These are phyloP conservation scores for Globicephala melas DNA, from an alignment of 2,113 vertebrate genomes.

Conservation along the genomic window DNA sequence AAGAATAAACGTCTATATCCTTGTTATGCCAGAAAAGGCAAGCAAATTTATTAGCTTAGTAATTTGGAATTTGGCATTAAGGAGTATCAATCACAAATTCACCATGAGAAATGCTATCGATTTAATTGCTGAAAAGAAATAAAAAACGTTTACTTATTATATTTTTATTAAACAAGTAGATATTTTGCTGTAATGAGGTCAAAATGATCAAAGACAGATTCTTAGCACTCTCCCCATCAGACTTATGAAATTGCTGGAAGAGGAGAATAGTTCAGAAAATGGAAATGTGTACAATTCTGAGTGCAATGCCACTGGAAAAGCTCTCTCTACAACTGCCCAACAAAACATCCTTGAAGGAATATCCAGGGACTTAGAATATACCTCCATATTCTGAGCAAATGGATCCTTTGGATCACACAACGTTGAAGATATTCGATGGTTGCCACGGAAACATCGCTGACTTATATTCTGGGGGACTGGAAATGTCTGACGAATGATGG, in stretches of 20 bases:
- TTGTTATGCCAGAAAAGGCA: neutral
- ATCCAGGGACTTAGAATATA: slow-evolving; percentile 66
- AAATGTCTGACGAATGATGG: slow-evolving; percentile 96
- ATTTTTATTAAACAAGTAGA: neutral
- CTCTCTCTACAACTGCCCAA: neutral
- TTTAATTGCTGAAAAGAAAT: neutral
- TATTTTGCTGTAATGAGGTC: neutral
- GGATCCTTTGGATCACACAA: slow-evolving; percentile 97
- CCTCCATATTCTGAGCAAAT: slow-evolving; percentile 95
- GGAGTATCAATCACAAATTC: neutral
- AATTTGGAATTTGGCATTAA: neutral
- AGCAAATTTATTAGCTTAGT: neutral
- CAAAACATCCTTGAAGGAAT: neutral
- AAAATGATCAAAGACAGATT: neutral
- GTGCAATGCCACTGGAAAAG: neutral
- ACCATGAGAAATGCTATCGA: neutral
- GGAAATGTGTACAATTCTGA: neutral
- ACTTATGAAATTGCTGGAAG: neutral
- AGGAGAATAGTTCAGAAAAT: neutral
- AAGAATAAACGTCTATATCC: neutral
- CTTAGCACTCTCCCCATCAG: neutral
- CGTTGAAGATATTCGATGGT: slow-evolving; percentile 97
- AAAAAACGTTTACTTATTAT: neutral
- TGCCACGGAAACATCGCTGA: slow-evolving; percentile 95
- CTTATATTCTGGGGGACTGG: slow-evolving; percentile 94